Evolutionary conservation across 2,797 vertebrate genomes (phyloP).

Genomic region (Taeniopygia guttata): DNA sequence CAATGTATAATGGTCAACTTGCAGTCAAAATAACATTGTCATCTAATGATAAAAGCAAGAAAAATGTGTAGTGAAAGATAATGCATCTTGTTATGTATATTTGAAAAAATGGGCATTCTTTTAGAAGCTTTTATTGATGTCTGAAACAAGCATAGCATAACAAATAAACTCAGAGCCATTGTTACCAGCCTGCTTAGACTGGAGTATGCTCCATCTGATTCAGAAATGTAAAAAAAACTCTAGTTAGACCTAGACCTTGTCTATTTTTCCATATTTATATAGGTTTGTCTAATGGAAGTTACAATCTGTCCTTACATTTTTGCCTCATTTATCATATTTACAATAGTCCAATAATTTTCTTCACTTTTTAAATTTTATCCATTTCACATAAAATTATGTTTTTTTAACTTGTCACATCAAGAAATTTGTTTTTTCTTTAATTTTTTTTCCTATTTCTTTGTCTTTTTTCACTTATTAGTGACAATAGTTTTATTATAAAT

Average conservation of each 20-base stretch:
- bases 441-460: neutral
- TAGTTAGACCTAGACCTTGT: neutral
- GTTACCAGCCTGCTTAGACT: neutral
- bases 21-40: neutral
- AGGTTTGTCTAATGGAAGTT: neutral
- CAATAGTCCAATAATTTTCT: neutral
- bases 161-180: neutral
- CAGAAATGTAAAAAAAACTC: neutral
- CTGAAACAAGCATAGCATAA: neutral
- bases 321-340: neutral
- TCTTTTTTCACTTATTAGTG: neutral
- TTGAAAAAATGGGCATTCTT: neutral
- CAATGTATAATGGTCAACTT: neutral
- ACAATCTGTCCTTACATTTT: neutral
- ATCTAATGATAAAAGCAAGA: neutral
- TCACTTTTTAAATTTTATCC: neutral
- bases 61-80: neutral
- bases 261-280: neutral
- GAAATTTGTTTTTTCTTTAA: rapidly evolving
- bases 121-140: neutral
- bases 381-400: neutral
- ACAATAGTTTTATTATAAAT: neutral
- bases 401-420: neutral
- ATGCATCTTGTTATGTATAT: neutral
- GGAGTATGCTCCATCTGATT: neutral